phyloP scores from a whole-genome alignment of 2,113 vertebrate genomes.

The Empidonax traillii region DNA sequence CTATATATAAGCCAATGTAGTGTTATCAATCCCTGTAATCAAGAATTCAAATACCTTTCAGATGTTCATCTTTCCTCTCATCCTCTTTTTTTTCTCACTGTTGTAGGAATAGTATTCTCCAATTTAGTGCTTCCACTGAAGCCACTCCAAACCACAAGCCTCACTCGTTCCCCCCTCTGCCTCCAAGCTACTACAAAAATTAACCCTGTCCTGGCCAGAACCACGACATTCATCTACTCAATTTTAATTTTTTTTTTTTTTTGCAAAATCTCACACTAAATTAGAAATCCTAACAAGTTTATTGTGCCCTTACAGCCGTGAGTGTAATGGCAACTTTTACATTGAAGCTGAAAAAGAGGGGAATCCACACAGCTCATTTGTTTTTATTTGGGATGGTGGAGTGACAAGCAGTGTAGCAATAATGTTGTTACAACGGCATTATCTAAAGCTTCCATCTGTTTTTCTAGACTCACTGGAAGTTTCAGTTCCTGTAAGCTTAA shows the following conservation, averaged over 20 bases:
- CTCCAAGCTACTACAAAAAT: neutral
- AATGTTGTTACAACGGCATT: neutral
- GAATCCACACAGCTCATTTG: neutral
- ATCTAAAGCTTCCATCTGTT: slow-evolving; percentile 53
- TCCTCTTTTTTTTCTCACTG: neutral
- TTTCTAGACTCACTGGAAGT: slow-evolving; percentile 1
- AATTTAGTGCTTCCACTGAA: neutral
- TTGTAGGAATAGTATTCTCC: neutral
- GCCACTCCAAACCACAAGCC: neutral
- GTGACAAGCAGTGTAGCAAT: neutral
- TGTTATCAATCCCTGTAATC: neutral
- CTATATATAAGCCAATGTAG: neutral
- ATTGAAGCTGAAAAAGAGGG: neutral
- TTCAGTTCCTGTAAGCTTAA: slow-evolving; percentile 34
- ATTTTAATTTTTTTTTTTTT: neutral
- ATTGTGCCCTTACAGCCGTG: neutral
- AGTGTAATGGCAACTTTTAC: neutral
- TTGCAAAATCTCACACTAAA: neutral
- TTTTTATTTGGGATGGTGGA: neutral
- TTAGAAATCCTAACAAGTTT: neutral
- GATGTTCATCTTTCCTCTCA: neutral
- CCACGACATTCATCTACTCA: neutral
- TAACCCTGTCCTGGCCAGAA: neutral
- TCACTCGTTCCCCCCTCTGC: neutral
- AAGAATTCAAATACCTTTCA: neutral